phyloP scores from a whole-genome alignment of 2,797 vertebrate genomes.

The Distichodus sexfasciatus region DNA sequence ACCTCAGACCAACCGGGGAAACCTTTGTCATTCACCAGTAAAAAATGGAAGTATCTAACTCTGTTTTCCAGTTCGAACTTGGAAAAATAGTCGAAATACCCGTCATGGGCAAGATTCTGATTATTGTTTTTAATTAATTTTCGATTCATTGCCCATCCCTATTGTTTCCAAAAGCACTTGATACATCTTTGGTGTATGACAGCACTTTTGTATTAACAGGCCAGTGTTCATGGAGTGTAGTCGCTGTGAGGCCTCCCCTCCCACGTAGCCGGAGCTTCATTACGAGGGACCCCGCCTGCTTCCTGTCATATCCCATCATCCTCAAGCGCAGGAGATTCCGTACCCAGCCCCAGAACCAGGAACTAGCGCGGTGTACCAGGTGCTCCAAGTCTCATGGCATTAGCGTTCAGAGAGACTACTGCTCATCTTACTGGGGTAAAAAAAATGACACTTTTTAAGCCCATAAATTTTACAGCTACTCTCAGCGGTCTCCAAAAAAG shows the following conservation, averaged over 20 bases:
- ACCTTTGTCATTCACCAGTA: too few relatives aligned
- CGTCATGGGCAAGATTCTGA: too few relatives aligned
- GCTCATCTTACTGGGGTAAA: too few relatives aligned
- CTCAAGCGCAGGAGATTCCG: constrained; percentile 28
- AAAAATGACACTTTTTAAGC: too few relatives aligned
- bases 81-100: too few relatives aligned
- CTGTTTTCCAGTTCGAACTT: too few relatives aligned
- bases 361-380: constrained; percentile 36
- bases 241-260: constrained; percentile 4
- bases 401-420: constrained; percentile 9
- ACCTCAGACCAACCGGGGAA: too few relatives aligned
- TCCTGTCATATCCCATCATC: constrained; percentile 54
- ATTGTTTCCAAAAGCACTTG: constrained; percentile 4
- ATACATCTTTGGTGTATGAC: background rate
- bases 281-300: constrained; percentile 39
- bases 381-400: constrained; percentile 28
- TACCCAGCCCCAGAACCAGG: constrained; percentile 12
- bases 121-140: too few relatives aligned
- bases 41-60: too few relatives aligned
- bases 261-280: constrained; percentile 39
- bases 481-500: background rate
- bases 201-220: constrained; percentile 10
- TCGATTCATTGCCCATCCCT: too few relatives aligned
- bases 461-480: background rate
- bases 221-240: constrained; percentile 4